Evolutionary conservation across 2,113 vertebrate species (phyloP), one percentile per base, ranked within the genome.

Genomic region (Bolborhynchus lineola): DNA sequence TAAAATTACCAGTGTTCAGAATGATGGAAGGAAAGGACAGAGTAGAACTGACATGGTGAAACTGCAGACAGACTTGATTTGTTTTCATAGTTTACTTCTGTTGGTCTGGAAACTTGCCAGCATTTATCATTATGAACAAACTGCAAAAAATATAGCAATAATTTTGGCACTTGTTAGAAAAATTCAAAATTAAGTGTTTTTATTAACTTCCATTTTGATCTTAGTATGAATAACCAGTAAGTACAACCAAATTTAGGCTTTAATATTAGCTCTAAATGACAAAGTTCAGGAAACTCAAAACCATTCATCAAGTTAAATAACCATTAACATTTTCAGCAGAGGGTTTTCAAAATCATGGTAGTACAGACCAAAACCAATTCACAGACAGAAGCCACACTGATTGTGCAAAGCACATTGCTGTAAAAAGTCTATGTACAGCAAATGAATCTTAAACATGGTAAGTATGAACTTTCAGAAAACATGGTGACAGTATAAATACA

Each of bases 341-440:
- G 90, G 95, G 92, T 98, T 98, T 98, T 98, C 95, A 97, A 97
- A 98, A 97, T 86, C 95, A 98, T 98, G 98, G 98, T 98, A 98
- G 98, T 98, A 98, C 98, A 98, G 98, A 98, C 98, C 98, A 98
- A 98, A 98, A 98, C 99, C 98, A 92, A 98, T 69, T 96, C 98
- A 99, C 98, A 98, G 98, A 98, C 97, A 98, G 98, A 98, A 99
- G 98, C 98, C 99, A 99, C 99, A 98, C 92, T 98, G 98, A 98
- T 98, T 99, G 98, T 99, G 99, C 99, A 98, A 98, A 99, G 99
- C 98, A 99, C 98, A 97, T 98, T 98, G 98, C 99, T 98, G 99
- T 99, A 99, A 99, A 98, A 98, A 98, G 98, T 97, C 98, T 99
- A 99, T 99, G 97, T 99, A 99, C 99, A 99, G 98, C 98, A 99